These are phyloP conservation scores for Chionis minor DNA, from an alignment of 2,113 vertebrate species.

Conservation along the genomic window DNA sequence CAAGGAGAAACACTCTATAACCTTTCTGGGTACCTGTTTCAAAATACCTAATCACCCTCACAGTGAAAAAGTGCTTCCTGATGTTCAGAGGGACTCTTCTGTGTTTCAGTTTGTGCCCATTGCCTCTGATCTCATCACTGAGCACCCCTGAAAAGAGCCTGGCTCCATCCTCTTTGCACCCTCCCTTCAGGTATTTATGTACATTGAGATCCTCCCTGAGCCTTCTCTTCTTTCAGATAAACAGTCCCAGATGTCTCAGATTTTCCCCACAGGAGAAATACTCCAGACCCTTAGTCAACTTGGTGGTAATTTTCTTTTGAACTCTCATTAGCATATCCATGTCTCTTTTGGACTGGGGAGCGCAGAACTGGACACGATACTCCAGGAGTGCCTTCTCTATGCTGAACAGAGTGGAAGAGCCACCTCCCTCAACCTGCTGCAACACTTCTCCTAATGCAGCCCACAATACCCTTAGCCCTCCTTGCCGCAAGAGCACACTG, in stretches of 20 bases:
- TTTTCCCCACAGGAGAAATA: background rate
- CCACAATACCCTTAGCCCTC: accelerated
- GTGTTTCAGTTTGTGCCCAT: background rate
- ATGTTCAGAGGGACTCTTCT: background rate
- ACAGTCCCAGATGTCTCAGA: background rate
- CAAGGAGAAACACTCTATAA: background rate
- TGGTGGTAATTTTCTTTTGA: background rate
- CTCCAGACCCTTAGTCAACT: background rate
- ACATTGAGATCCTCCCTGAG: background rate
- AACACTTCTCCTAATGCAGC: background rate
- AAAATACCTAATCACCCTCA: background rate
- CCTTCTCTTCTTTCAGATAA: background rate
- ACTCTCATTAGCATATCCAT: background rate
- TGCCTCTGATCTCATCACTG: background rate
- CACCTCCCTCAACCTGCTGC: background rate
- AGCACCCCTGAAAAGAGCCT: background rate
- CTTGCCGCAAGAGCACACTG: background rate
- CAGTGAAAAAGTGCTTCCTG: background rate
- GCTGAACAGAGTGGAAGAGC: background rate
- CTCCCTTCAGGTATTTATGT: background rate
- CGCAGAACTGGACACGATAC: background rate
- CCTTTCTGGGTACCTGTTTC: background rate
- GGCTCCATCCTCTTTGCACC: background rate
- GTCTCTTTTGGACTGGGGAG: background rate
- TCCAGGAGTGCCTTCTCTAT: background rate